Base-by-base conservation (phyloP, 2,113 vertebrate genomes). In the Vicugna pacos region DNA sequence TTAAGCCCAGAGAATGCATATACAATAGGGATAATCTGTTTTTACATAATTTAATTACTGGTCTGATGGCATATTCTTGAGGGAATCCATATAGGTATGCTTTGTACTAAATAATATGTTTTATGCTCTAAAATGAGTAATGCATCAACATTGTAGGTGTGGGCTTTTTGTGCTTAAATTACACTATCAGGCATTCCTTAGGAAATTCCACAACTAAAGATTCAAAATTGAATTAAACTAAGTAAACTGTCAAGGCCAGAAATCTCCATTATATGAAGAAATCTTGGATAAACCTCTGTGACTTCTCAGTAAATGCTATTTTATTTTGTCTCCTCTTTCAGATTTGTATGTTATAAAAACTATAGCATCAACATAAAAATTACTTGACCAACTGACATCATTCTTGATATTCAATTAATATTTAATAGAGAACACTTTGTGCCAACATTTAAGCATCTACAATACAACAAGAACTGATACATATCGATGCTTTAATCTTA, bases 241-340 rank as follows among this genome's bases (percentile, higher is more conserved):
- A 96, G 56, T 92, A 93, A 96, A 84, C 87, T 67, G 65, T 92
- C 58, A 87, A 90, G 56, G 26, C n/a, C 80, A 95, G 89, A 97
- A 93, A 80, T 80, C 83, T 84, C 76, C 94, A 95, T 90, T 97
- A 97, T 95, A 85, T 87, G 50, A 48, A 94, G 79, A 92, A 95
- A 84, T 94, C 87, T 91, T 97, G 79, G 79, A 62, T 93, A 92
- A 94, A 87, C 14, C 16, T 93, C 64, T 32, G 1, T n/a, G 30
- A 26, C 69, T 95, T 92, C 73, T 97, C 60, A 81, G 58, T 72
- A 88, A 92, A 62, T 48, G 15, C 50, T 96, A 69, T 81, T 96
- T 95, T 93, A 82, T 91, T 97, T 97, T 97, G 32, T 92, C 72
- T 97, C 58, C 48, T 94, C 65, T 94, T 96, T 92, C 88, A 91